A percentile compares a stretch with the other conserved stretches of the same genome.
Evolutionary conservation across 2,888 invertebrate species (phyloP).

Genomic region (Eilema griseolum): DNA sequence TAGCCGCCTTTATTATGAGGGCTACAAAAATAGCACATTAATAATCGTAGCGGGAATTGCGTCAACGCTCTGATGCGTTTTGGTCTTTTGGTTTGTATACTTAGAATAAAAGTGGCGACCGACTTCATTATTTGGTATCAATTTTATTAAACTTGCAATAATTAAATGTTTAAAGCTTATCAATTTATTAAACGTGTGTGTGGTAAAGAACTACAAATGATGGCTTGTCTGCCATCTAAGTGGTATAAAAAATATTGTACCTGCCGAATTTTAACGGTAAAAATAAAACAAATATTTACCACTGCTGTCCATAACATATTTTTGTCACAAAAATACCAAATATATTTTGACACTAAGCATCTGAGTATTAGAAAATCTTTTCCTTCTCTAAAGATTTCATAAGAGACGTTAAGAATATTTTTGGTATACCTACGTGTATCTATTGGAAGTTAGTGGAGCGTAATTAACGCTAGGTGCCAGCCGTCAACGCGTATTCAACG

Average conservation of each 20-base stretch:
- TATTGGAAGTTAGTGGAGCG: slow-evolving; percentile 60
- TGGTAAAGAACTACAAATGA: too few species aligned
- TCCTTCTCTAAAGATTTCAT: slow-evolving; percentile 32
- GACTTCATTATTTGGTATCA: not conserved
- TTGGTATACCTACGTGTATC: slow-evolving; percentile 40
- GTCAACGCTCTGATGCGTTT: slow-evolving; percentile 44
- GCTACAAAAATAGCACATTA: slow-evolving; percentile 59
- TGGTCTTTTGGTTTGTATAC: slow-evolving; percentile 24
- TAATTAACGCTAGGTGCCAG: slow-evolving; percentile 76
- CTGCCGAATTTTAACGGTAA: too few species aligned
- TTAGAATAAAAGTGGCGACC: slow-evolving; percentile 23
- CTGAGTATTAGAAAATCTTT: slow-evolving; percentile 39
- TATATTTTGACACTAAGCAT: slow-evolving; percentile 36
- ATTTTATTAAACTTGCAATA: not conserved
- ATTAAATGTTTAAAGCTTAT: too few species aligned
- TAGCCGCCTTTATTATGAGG: slow-evolving; percentile 65
- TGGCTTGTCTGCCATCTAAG: too few species aligned
- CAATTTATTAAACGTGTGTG: too few species aligned
- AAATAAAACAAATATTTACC: too few species aligned
- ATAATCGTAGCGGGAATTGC: slow-evolving; percentile 44
- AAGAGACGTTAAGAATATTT: slow-evolving; percentile 43
- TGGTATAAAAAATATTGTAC: too few species aligned
- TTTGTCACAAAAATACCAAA: slow-evolving; percentile 11
- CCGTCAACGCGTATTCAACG: slow-evolving; percentile 72
- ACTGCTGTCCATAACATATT: not conserved